phyloP scores from a whole-genome alignment of 2,888 invertebrate genomes.

The Zaprionus obscuricornis region DNA sequence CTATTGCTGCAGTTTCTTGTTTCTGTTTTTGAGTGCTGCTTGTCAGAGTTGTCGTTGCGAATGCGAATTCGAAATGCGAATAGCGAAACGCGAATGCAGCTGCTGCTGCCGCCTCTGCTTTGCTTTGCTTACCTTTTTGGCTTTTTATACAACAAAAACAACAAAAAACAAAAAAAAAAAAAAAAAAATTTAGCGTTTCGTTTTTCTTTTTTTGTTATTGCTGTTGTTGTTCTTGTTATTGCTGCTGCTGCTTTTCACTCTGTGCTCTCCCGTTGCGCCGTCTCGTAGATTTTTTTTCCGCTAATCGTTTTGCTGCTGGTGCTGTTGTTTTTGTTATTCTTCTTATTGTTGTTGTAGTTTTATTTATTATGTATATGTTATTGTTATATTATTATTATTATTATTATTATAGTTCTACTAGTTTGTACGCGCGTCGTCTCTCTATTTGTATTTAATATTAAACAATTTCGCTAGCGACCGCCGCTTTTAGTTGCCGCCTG shows the following conservation, averaged over 20 bases:
- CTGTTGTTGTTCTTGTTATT: conserved; percentile 9
- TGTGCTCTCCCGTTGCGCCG: not conserved
- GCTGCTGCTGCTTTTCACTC: conserved; percentile 8
- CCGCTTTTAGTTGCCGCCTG: conserved; percentile 71
- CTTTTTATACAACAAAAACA: conserved; percentile 16
- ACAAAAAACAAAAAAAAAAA: conserved; percentile 26
- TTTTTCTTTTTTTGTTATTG: conserved; percentile 14
- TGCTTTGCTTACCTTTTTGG: conserved; percentile 43
- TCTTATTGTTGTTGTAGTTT: conserved; percentile 5
- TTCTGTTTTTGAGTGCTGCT: conserved; percentile 37
- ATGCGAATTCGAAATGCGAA: no score
- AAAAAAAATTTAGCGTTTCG: conserved; percentile 37
- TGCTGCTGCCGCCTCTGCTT: no score
- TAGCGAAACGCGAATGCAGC: conserved; percentile 51
- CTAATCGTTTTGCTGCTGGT: no score
- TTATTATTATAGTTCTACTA: conserved; percentile 46
- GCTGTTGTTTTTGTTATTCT: no score
- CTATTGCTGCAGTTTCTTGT: conserved; percentile 37
- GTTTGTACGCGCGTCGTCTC: conserved; percentile 18
- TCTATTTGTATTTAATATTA: conserved; percentile 54
- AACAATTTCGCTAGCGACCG: conserved; percentile 55
- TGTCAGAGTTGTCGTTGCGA: conserved; percentile 19
- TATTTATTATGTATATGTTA: conserved; percentile 42
- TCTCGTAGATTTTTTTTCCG: no score
- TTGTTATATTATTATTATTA: no score